Percentiles rank a stretch among this genome's conserved stretches.
These are phyloP conservation scores for Diachrysia chrysitis DNA, from an alignment of 2,888 invertebrate species.

Conservation along the genomic window DNA sequence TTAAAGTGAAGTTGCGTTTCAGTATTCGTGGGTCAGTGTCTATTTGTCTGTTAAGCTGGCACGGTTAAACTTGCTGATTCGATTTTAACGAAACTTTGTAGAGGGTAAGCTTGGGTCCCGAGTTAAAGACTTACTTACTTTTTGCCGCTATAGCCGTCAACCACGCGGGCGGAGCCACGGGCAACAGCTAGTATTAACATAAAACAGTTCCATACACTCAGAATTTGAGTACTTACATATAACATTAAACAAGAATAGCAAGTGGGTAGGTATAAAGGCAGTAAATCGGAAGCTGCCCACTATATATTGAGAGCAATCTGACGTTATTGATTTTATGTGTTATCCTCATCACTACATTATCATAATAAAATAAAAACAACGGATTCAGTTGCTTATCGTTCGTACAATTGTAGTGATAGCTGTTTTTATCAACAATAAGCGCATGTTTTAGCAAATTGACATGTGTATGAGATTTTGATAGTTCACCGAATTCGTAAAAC, in stretches of 20 bases:
- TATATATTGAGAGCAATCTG: background rate
- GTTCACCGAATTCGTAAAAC: background rate
- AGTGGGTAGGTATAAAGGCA: background rate
- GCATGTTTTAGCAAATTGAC: constrained; percentile 1
- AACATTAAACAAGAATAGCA: background rate
- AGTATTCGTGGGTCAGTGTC: too few species aligned
- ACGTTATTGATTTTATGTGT: background rate
- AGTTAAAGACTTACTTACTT: too few species aligned
- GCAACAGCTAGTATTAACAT: background rate
- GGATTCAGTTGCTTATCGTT: background rate
- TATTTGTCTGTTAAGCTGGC: too few species aligned
- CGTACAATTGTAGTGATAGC: constrained; percentile 1
- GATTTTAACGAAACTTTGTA: too few species aligned
- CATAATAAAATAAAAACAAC: background rate
- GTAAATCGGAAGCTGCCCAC: background rate
- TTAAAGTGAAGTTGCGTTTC: too few species aligned
- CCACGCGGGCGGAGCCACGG: too few species aligned
- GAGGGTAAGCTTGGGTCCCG: too few species aligned
- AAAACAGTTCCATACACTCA: background rate
- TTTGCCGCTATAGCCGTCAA: too few species aligned
- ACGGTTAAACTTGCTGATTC: too few species aligned
- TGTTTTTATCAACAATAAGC: background rate
- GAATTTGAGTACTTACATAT: background rate
- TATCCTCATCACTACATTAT: background rate
- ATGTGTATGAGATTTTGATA: background rate